Conservation (phyloP, 2,113 vertebrate genomes). For the Accipiter cooperii region DNA sequence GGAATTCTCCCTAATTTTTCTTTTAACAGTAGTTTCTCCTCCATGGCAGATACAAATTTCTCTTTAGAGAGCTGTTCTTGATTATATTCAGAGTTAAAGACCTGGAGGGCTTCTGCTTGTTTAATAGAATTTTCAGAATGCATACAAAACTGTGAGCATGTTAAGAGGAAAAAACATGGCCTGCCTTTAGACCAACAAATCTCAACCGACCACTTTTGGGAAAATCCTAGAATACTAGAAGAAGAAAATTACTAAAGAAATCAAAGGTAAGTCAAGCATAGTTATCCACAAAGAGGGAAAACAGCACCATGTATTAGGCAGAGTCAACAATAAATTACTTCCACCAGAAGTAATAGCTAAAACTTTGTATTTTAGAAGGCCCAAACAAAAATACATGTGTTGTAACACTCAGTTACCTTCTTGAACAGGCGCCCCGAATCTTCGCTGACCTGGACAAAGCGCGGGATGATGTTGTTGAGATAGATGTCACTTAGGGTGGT, state of each 20-base stretch:
- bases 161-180: background rate
- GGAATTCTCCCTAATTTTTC: background rate
- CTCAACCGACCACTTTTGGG: background rate
- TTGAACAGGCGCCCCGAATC: constrained; percentile 97
- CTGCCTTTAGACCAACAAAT: background rate
- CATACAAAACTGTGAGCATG: background rate
- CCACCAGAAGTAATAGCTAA: fast-evolving
- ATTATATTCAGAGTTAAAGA: background rate
- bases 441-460: constrained; percentile 95
- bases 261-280: background rate
- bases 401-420: constrained; percentile 75
- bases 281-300: background rate
- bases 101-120: background rate
- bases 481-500: constrained; percentile 98
- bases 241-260: background rate
- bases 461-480: constrained; percentile 98
- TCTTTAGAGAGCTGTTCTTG: background rate
- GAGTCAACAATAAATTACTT: background rate
- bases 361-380: background rate
- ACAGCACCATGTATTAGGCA: background rate
- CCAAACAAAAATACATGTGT: fast-evolving
- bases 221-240: background rate
- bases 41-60: fast-evolving
- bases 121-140: background rate
- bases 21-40: background rate